These are phyloP conservation scores for Dione vanillae DNA, from an alignment of 2,888 invertebrate genomes.

Conservation along the genomic window DNA sequence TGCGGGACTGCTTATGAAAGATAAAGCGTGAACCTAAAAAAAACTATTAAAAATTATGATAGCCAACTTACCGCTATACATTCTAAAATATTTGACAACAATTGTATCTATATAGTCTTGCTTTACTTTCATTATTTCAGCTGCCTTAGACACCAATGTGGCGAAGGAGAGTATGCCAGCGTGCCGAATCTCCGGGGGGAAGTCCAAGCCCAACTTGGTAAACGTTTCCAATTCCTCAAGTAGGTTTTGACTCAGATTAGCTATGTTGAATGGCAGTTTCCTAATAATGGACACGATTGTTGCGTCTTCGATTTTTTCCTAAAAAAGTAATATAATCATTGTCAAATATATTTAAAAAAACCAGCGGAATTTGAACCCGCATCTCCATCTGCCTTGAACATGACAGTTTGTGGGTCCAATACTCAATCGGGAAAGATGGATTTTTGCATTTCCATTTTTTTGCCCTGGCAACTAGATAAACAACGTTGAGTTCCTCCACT, in stretches of 20 bases:
- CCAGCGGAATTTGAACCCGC: too few species aligned
- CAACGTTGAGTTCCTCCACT: too few species aligned
- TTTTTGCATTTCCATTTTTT: too few species aligned
- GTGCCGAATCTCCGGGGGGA: conserved; percentile 83
- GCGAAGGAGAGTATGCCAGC: conserved; percentile 89
- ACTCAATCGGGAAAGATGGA: too few species aligned
- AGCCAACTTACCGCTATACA: conserved; percentile 85
- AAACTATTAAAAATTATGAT: background rate
- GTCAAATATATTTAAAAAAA: too few species aligned
- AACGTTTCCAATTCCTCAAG: conserved; percentile 84
- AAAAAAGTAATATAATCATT: background rate
- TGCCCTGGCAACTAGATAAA: too few species aligned
- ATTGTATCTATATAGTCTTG: conserved; percentile 88
- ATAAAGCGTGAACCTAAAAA: background rate
- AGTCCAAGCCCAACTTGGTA: conserved; percentile 71
- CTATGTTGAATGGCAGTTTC: conserved; percentile 88
- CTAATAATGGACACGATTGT: conserved; percentile 87
- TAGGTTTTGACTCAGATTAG: conserved; percentile 77
- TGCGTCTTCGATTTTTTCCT: conserved; percentile 85
- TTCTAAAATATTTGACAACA: conserved; percentile 88
- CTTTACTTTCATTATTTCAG: conserved; percentile 81
- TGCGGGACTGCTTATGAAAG: background rate
- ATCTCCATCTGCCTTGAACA: too few species aligned
- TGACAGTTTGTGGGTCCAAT: too few species aligned
- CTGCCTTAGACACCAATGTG: conserved; percentile 87